Conservation (phyloP, 1,140 invertebrate species). For the Trichogramma pretiosum region DNA sequence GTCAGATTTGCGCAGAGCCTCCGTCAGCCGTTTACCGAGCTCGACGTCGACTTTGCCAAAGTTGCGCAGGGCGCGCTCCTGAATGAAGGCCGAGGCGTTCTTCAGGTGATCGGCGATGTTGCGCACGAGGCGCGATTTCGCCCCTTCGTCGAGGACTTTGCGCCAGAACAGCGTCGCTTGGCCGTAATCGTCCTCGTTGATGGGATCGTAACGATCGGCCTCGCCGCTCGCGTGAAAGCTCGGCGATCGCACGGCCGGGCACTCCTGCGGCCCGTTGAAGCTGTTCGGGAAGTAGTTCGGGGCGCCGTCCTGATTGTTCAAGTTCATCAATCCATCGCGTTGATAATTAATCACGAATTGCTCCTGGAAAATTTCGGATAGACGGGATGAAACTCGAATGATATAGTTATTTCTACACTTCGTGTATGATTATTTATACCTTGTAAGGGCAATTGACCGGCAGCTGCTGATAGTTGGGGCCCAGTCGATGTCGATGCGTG, state of each 20-base stretch:
- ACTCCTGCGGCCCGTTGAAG: conserved; percentile 70
- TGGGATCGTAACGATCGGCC: conserved; percentile 67
- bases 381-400: too few species aligned
- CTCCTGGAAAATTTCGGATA: too few species aligned
- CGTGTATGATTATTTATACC: too few species aligned
- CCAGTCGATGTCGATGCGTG: conserved; percentile 88
- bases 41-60: conserved; percentile 61
- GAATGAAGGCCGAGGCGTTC: conserved; percentile 75
- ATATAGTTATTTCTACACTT: neutral
- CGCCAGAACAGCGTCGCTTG: conserved; percentile 78
- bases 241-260: conserved; percentile 34
- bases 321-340: conserved; percentile 71
- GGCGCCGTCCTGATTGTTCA: conserved; percentile 64
- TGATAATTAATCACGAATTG: conserved; percentile 64
- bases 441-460: conserved; percentile 91
- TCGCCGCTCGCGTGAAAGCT: conserved; percentile 51
- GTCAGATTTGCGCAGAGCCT: conserved; percentile 50
- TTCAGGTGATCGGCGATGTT: conserved; percentile 76
- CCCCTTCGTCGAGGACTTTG: conserved; percentile 65
- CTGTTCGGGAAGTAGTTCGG: conserved; percentile 97
- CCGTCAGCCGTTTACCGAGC: conserved; percentile 56
- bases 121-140: conserved; percentile 60
- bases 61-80: conserved; percentile 72
- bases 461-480: conserved; percentile 85
- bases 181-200: conserved; percentile 82